Percentiles rank a stretch among this genome's conserved stretches.
Conservation (phyloP, 2,888 invertebrate species). For the Deilephila porcellus region DNA sequence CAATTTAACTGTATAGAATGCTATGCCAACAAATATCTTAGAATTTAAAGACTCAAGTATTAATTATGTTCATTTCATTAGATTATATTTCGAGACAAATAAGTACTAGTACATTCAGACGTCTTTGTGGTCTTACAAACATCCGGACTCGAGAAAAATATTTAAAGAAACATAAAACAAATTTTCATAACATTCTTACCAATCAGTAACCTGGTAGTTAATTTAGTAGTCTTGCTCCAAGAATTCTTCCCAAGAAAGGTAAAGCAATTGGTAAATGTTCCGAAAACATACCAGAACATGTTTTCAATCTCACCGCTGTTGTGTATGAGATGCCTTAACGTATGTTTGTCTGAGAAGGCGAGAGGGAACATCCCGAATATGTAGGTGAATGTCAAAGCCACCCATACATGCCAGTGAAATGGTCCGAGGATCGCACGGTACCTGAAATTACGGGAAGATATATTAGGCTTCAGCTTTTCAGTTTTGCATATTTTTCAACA, state of each 20-base stretch:
- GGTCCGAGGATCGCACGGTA: conserved; percentile 94
- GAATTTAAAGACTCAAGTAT: no score
- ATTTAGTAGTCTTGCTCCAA: conserved; percentile 88
- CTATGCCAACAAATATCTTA: not conserved
- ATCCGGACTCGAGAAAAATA: no score
- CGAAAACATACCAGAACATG: conserved; percentile 95
- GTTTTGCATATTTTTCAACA: no score
- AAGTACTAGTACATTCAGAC: no score
- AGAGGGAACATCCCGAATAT: conserved; percentile 90
- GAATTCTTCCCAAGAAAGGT: conserved; percentile 88
- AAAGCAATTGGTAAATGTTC: conserved; percentile 93
- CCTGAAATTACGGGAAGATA: conserved; percentile 65
- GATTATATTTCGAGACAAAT: no score
- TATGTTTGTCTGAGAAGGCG: conserved; percentile 89
- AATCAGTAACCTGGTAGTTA: conserved; percentile 89
- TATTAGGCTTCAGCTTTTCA: no score
- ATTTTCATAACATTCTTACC: conserved; percentile 75
- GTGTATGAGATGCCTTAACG: conserved; percentile 86
- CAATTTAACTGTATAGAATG: not conserved
- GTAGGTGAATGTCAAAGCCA: conserved; percentile 88
- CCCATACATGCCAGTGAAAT: conserved; percentile 93
- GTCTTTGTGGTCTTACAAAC: no score
- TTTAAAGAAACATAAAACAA: not conserved
- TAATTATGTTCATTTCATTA: no score
- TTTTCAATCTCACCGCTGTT: conserved; percentile 90